phyloP scores from a whole-genome alignment of 1,140 invertebrate species.

The Danaus plexippus region DNA sequence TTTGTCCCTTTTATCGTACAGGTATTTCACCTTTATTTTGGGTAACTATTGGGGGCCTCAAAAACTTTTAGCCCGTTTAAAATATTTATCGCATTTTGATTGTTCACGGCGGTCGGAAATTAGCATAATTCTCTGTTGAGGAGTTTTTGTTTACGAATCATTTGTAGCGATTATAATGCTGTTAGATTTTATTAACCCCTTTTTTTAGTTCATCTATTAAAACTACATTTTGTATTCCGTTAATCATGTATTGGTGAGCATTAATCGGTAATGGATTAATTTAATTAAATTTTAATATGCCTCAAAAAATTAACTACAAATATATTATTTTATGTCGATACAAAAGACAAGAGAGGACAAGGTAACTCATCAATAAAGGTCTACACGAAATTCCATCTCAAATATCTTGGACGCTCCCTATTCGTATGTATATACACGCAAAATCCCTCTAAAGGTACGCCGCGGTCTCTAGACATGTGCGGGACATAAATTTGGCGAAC shows the following conservation, averaged over 20 bases:
- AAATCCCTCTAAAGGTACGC: slow-evolving; percentile 68
- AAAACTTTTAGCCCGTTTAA: slow-evolving; percentile 29
- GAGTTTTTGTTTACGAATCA: slow-evolving; percentile 48
- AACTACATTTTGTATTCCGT: too few species aligned
- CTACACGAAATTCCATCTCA: slow-evolving; percentile 60
- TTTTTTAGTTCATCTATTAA: too few species aligned
- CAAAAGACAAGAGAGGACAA: slow-evolving; percentile 1
- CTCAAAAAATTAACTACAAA: too few species aligned
- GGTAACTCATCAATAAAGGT: slow-evolving; percentile 62
- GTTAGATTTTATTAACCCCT: too few species aligned
- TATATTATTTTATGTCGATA: slow-evolving; percentile 1
- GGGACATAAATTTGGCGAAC: slow-evolving; percentile 70
- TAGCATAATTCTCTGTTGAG: slow-evolving; percentile 63
- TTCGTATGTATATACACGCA: slow-evolving; percentile 65
- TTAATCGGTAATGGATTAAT: too few species aligned
- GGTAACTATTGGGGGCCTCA: slow-evolving; percentile 9
- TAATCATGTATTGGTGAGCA: too few species aligned
- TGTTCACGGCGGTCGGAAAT: slow-evolving; percentile 43
- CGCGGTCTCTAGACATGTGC: slow-evolving; percentile 70
- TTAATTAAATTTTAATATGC: too few species aligned
- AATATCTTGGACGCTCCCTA: slow-evolving; percentile 60
- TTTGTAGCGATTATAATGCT: background rate
- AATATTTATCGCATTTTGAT: slow-evolving; percentile 64
- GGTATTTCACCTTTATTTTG: slow-evolving; percentile 6
- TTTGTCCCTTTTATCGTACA: background rate